These are phyloP conservation scores for Drosophila atroscutellata DNA, from an alignment of 2,888 invertebrate species.

Conservation along the genomic window DNA sequence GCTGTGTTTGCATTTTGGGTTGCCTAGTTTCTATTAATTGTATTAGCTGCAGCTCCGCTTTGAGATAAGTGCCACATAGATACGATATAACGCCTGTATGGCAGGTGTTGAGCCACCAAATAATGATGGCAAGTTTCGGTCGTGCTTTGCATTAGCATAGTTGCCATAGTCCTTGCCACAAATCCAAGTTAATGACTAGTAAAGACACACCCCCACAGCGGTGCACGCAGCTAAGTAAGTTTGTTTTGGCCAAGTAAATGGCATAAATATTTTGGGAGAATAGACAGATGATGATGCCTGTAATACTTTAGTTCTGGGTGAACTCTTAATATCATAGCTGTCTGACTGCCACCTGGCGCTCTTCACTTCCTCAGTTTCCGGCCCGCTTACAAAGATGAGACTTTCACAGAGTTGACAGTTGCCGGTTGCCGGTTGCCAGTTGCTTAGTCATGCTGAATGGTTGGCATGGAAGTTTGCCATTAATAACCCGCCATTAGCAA, in stretches of 20 bases:
- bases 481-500: constrained; percentile 32
- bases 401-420: constrained; percentile 21
- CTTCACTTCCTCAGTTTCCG: not conserved
- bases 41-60: constrained; percentile 39
- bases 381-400: constrained; percentile 5
- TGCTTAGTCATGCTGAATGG: constrained; percentile 51
- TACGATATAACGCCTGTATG: too few species aligned
- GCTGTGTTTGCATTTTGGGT: constrained; percentile 18
- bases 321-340: constrained; percentile 1
- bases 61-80: constrained; percentile 37
- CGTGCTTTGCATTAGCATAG: constrained; percentile 5
- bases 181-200: constrained; percentile 45
- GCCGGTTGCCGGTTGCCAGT: constrained; percentile 37
- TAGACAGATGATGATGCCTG: constrained; percentile 1
- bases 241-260: constrained; percentile 10
- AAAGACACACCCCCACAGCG: constrained; percentile 3
- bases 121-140: not conserved
- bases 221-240: constrained; percentile 24
- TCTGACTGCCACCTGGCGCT: constrained; percentile 16
- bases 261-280: not conserved
- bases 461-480: constrained; percentile 29
- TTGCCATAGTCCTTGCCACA: constrained; percentile 28
- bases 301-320: not conserved
- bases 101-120: not conserved
- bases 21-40: constrained; percentile 54